Conservation (phyloP, 2,888 invertebrate genomes). For the Pardosa pseudoannulata region DNA sequence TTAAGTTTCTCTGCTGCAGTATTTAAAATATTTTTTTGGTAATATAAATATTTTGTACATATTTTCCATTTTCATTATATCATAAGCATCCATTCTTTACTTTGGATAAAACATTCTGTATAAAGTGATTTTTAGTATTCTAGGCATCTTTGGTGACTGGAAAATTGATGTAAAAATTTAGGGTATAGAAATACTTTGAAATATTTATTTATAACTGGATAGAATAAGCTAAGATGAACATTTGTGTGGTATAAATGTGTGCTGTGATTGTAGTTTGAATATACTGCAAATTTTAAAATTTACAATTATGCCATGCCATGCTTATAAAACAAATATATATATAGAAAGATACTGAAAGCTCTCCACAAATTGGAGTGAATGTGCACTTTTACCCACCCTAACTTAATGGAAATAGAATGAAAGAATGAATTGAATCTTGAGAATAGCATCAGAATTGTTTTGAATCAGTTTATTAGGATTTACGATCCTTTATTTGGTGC, state of each 20-base stretch:
- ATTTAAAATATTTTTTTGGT: too few species aligned
- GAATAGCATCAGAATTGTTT: too few species aligned
- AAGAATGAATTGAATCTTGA: too few species aligned
- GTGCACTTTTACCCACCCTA: too few species aligned
- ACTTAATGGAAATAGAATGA: too few species aligned
- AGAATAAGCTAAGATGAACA: neutral
- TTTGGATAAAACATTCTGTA: neutral
- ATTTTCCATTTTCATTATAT: neutral
- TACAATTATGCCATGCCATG: too few species aligned
- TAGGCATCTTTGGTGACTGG: neutral
- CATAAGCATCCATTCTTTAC: neutral
- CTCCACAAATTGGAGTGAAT: too few species aligned
- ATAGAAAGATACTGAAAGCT: too few species aligned
- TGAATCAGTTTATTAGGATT: neutral
- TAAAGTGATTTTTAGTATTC: neutral
- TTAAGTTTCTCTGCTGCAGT: too few species aligned
- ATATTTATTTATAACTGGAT: neutral
- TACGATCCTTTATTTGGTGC: too few species aligned
- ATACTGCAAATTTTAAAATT: too few species aligned
- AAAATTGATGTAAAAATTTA: neutral
- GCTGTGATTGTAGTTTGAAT: neutral
- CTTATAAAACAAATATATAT: too few species aligned
- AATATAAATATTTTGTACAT: neutral
- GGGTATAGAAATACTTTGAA: neutral
- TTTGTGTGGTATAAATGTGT: constrained; percentile 1